A percentile compares a stretch with the other conserved stretches of the same genome.
These are phyloP conservation scores for Alexandromys fortis DNA, from an alignment of 2,113 vertebrate genomes.

Conservation along the genomic window DNA sequence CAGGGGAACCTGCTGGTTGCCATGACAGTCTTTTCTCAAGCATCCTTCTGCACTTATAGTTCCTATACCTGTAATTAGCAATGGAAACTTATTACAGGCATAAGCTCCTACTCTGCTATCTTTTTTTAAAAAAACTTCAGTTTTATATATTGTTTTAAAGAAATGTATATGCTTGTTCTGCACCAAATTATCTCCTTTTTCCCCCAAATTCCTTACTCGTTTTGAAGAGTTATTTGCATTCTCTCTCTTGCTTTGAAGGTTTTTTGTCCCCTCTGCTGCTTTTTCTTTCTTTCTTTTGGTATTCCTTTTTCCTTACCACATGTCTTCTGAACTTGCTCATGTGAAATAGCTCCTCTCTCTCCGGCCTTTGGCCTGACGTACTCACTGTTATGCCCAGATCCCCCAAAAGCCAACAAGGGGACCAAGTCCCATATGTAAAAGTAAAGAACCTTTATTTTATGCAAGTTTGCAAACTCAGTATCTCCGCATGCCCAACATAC, in stretches of 20 bases:
- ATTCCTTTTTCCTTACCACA: background rate
- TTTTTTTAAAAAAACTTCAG: background rate
- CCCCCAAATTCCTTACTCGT: background rate
- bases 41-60: background rate
- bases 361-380: background rate
- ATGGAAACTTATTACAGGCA: background rate
- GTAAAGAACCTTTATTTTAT: no score
- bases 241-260: constrained; percentile 9
- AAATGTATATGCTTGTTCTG: background rate
- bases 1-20: background rate
- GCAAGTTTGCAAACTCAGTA: no score
- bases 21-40: background rate
- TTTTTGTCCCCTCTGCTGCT: background rate
- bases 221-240: constrained; percentile 24
- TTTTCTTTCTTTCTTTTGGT: background rate
- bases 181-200: background rate
- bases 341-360: background rate
- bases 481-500: no score
- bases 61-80: no score
- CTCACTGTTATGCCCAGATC: no score
- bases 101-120: background rate
- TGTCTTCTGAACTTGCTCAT: background rate
- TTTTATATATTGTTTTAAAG: constrained; percentile 19
- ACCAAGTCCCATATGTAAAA: no score
- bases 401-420: no score